Conservation (phyloP, 1,140 invertebrate species). For the Calosoma granatense region DNA sequence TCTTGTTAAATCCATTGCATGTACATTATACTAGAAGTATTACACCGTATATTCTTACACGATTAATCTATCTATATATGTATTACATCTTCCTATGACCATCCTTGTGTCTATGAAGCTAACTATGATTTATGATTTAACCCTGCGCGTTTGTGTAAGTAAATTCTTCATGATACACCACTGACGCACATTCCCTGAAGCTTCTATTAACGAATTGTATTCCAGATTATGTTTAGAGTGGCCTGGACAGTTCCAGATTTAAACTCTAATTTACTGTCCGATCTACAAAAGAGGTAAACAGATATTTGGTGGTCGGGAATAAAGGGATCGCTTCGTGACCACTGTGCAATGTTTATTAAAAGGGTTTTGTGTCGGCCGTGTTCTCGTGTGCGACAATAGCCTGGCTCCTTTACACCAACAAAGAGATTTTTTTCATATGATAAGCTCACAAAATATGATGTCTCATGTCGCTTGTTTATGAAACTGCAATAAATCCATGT, state of each 20-base stretch:
- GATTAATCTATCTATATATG: neutral
- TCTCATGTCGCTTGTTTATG: neutral
- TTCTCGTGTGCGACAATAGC: neutral
- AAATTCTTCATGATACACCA: neutral
- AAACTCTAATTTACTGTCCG: neutral
- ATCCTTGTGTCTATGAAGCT: neutral
- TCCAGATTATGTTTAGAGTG: neutral
- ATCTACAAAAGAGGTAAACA: neutral
- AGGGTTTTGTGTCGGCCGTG: neutral
- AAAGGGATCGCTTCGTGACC: neutral
- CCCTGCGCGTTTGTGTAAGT: neutral
- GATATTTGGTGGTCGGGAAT: neutral
- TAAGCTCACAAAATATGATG: slow-evolving; percentile 6
- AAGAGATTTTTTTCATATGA: neutral
- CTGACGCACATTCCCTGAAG: neutral
- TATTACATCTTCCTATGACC: neutral
- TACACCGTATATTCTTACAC: neutral
- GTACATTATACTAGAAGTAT: neutral
- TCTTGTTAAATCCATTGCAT: too few relatives aligned
- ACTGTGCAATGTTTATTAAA: neutral
- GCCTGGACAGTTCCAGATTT: neutral
- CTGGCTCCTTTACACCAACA: neutral
- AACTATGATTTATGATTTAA: neutral
- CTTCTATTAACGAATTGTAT: neutral
- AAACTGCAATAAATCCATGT: neutral